phyloP scores from a whole-genome alignment of 2,888 invertebrate species.

The Drosophila macrospina region DNA sequence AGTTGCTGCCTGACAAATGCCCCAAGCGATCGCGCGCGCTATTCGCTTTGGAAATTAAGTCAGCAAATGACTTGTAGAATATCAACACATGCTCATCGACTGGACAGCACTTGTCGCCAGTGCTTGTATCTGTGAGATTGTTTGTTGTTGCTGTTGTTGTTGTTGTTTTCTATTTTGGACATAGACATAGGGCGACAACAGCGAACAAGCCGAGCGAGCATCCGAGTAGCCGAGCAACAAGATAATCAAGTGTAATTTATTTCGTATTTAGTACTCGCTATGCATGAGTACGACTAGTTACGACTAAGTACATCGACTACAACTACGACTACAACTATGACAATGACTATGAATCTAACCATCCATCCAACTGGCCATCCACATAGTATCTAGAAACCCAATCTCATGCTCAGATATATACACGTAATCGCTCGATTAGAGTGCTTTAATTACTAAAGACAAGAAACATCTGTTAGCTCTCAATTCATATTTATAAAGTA shows the following conservation, averaged over 20 bases:
- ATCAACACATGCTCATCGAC: slow-evolving; percentile 52
- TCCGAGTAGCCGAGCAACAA: slow-evolving; percentile 65
- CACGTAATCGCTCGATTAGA: neutral
- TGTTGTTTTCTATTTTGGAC: slow-evolving; percentile 45
- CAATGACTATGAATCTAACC: slow-evolving; percentile 20
- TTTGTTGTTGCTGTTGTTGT: slow-evolving; percentile 48
- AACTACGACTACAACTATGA: slow-evolving; percentile 18
- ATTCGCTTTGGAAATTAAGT: slow-evolving; percentile 80
- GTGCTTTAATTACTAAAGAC: neutral
- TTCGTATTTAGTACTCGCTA: slow-evolving; percentile 80
- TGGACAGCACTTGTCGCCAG: slow-evolving; percentile 17
- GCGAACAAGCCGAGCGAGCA: slow-evolving; percentile 41
- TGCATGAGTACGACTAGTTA: slow-evolving; percentile 66
- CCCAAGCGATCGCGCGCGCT: slow-evolving; percentile 49
- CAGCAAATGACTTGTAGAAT: slow-evolving; percentile 84
- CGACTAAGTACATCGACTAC: slow-evolving; percentile 44
- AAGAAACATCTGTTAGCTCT: neutral
- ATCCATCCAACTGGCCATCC: slow-evolving; percentile 36
- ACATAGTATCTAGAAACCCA: slow-evolving; percentile 39
- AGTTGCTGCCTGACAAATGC: slow-evolving; percentile 32
- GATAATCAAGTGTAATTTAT: slow-evolving; percentile 84
- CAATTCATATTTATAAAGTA: neutral
- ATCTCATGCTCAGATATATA: slow-evolving; percentile 23
- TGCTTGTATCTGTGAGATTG: slow-evolving; percentile 52
- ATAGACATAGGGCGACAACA: slow-evolving; percentile 55